These are phyloP conservation scores for Tetramorium simillimum DNA, from an alignment of 1,140 invertebrate genomes.

Conservation along the genomic window DNA sequence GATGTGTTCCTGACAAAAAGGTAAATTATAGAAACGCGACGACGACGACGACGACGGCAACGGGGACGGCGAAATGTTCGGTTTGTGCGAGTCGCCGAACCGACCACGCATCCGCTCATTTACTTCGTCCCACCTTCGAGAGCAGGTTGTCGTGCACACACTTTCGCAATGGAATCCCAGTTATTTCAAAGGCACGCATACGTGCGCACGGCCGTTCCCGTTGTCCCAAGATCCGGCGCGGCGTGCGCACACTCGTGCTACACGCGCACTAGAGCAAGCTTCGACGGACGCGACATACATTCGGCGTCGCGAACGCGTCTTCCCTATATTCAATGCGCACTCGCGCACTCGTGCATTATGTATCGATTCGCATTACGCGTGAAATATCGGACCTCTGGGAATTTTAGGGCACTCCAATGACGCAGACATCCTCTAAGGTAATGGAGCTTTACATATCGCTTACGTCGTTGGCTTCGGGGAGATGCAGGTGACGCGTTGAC, in stretches of 20 bases:
- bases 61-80: not conserved
- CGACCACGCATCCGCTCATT: slow-evolving; percentile 57
- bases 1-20: not conserved
- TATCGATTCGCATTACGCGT: slow-evolving; percentile 3
- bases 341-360: slow-evolving; percentile 12
- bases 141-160: slow-evolving; percentile 65
- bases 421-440: not conserved
- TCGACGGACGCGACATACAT: not conserved
- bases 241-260: not conserved
- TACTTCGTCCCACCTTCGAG: slow-evolving; percentile 54
- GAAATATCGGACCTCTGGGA: not conserved
- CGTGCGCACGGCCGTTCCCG: slow-evolving; percentile 22
- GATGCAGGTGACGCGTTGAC: not conserved
- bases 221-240: slow-evolving; percentile 28
- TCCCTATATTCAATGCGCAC: not conserved
- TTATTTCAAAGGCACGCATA: slow-evolving; percentile 51
- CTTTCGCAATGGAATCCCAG: slow-evolving; percentile 34
- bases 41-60: not conserved
- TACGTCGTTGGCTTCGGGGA: not conserved
- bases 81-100: not conserved
- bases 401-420: slow-evolving; percentile 1
- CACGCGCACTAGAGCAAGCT: not conserved
- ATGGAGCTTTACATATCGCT: not conserved
- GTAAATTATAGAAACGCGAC: slow-evolving; percentile 29
- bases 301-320: not conserved